These are phyloP conservation scores for Synanthedon andrenaeformis DNA, from an alignment of 2,888 invertebrate species.

Conservation along the genomic window DNA sequence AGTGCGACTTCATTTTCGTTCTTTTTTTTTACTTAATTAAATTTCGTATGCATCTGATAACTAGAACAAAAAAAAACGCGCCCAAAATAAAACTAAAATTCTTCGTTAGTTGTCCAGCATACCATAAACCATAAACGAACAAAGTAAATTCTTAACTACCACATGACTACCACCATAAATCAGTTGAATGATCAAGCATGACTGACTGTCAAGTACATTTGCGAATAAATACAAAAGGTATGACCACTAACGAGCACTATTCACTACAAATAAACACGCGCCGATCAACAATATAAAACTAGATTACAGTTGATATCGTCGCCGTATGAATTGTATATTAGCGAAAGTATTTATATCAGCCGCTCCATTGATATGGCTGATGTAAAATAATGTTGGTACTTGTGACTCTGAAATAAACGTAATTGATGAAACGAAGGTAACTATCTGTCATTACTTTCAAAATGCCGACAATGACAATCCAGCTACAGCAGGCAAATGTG, in stretches of 20 bases:
- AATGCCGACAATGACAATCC: neutral
- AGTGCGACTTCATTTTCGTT: no score
- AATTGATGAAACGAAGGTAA: conserved; percentile 5
- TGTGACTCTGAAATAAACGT: conserved; percentile 7
- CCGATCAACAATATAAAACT: conserved; percentile 11
- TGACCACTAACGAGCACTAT: conserved; percentile 56
- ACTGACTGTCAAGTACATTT: conserved; percentile 34
- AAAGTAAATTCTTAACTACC: conserved; percentile 10
- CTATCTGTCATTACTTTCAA: neutral
- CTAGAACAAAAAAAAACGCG: no score
- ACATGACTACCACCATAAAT: conserved; percentile 25
- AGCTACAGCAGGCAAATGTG: no score
- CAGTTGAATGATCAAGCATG: conserved; percentile 45
- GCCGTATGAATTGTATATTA: conserved; percentile 18
- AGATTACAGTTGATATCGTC: conserved; percentile 9
- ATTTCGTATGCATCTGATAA: no score
- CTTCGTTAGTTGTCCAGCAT: no score
- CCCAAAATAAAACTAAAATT: no score
- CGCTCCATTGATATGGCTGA: neutral
- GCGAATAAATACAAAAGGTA: conserved; percentile 41
- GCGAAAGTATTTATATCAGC: conserved; percentile 17
- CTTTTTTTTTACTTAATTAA: no score
- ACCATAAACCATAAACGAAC: conserved; percentile 11
- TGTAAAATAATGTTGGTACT: conserved; percentile 5
- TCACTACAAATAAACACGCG: conserved; percentile 31